Evolutionary conservation across 2,888 invertebrate genomes (phyloP), one percentile per base, ranked within the genome.

Genomic region (Drosophila mayaguana): DNA sequence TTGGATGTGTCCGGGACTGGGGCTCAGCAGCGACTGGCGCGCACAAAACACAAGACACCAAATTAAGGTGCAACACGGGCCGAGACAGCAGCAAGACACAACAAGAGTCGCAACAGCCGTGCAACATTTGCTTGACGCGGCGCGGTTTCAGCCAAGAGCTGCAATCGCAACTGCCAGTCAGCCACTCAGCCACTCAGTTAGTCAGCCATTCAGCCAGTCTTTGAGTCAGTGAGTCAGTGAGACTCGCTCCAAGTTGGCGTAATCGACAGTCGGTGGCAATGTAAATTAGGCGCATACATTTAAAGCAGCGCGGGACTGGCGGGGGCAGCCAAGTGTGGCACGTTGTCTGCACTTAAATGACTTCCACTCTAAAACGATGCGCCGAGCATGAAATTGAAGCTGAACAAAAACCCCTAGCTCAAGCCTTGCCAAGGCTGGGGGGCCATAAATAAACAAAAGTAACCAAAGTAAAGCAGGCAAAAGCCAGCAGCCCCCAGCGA

Each of bases 341-440:
- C 74, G 73, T 55, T 75, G 87, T 83, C 84, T 89, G 84, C 84
- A 84, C 89, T 84, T 89, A 79, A 84, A 83, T 84, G 89, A 89
- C 88, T 89, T 89, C 80, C 66, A 80, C 78, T 83, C 53, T 72
- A 63, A 60, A 78, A 78, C 62, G 67, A 67, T 79, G 77, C 14
- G 56, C 34, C 82, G 77, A 68, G 77, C 80, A 77, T 77, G 80
- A 83, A 77, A 81, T 77, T 74, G 75, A 79, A 77, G 80, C 76
- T 56, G 51, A 46, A 61, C 38, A 63, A 63, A 36, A 63, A 28
- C 67, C 45, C 50, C 32, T 42, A 46, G 59, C 46, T 45, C 42
- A 45, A 25, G 18, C 16, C 53, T 18, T 6, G 28, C 63, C 67
- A 48, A 48, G 64, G 66, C 55, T 67, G 59, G 67, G 66, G 74